Percentiles rank a stretch among this genome's conserved stretches.
Evolutionary conservation across 2,888 invertebrate species (phyloP).

Genomic region (Flexamia atlantica): DNA sequence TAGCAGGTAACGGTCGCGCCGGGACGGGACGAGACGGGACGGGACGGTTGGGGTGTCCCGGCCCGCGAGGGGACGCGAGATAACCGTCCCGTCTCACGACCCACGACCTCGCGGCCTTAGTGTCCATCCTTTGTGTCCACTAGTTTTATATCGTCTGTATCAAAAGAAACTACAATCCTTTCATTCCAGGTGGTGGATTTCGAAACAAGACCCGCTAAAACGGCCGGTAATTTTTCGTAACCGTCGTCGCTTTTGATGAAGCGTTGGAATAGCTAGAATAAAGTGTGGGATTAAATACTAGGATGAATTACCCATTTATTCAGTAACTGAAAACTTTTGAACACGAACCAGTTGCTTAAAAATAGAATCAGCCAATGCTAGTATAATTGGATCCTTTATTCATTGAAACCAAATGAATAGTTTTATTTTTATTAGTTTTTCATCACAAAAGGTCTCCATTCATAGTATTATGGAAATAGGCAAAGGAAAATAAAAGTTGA

Average conservation of each 20-base stretch:
- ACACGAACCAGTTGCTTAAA: too few species aligned
- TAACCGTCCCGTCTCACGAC: slow-evolving; percentile 28
- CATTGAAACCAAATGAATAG: too few species aligned
- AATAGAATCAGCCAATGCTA: too few species aligned
- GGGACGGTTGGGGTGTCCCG: slow-evolving; percentile 30
- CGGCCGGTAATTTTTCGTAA: slow-evolving; percentile 31
- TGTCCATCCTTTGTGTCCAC: slow-evolving; percentile 45
- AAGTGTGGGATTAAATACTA: too few species aligned
- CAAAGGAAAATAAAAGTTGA: too few species aligned
- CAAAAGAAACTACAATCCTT: slow-evolving; percentile 48
- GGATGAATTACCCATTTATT: too few species aligned
- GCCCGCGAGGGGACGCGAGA: slow-evolving; percentile 2
- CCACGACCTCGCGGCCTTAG: slow-evolving; percentile 5
- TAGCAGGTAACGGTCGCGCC: slow-evolving; percentile 16
- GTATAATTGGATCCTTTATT: too few species aligned
- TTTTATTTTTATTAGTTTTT: too few species aligned
- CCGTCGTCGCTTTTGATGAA: neutral
- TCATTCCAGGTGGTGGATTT: slow-evolving; percentile 50
- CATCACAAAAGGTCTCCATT: too few species aligned
- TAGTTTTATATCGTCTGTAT: slow-evolving; percentile 31
- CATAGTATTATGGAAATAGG: too few species aligned
- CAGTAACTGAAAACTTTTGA: too few species aligned
- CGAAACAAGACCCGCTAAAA: slow-evolving; percentile 30
- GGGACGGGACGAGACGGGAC: slow-evolving; percentile 5
- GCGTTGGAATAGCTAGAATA: too few species aligned